Base-by-base conservation (phyloP, 2,797 vertebrate genomes). In the Trematomus bernacchii region DNA sequence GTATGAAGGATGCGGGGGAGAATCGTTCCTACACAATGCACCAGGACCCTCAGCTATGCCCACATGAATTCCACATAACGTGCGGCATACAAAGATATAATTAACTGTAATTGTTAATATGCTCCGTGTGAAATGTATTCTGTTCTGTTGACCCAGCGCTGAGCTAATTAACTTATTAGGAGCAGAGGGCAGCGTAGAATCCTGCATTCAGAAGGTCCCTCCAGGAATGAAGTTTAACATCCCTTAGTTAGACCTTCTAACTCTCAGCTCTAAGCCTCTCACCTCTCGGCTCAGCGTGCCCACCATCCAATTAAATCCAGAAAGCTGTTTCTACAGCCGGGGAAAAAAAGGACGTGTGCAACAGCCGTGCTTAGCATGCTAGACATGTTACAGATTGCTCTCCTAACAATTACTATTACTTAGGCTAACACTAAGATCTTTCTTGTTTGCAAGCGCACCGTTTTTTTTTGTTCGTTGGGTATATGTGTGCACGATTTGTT, bases 251-350 rank as follows among this genome's bases (percentile, higher is more conserved):
- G 92, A 90, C 87, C 87, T 76, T 80, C 82, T 82, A 87, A 87
- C 89, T 88, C 86, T 54, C 63, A 37, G 66, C 85, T 79, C 86
- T 92, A 90, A 94, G 91, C 86, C 90, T 76, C 87, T 92, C 90
- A 90, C 91, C 91, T 90, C 84, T 84, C 82, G 58, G 90, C 87
- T 85, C 84, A 64, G 54, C 72, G 78, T 85, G 85, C 83, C 79
- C 82, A 83, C 87, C 77, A 87, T 91, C 93, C 92, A 94, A 93
- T 95, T 95, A 94, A 93, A 91, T 79, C 69, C 71, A 87, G 77
- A 89, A 84, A 86, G 77, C 83, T 80, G 82, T 85, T 86, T 77
- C 74, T 77, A 74, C 84, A 67, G 84, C 86, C 66, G 59, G 77
- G 70, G 67, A 52, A 9, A 75, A 76, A 73, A 62, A 55, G 73